Evolutionary conservation across 37 sponge, comb jelly and placozoan species (phyloP).

Genomic region (Dysidea cf. avara): DNA sequence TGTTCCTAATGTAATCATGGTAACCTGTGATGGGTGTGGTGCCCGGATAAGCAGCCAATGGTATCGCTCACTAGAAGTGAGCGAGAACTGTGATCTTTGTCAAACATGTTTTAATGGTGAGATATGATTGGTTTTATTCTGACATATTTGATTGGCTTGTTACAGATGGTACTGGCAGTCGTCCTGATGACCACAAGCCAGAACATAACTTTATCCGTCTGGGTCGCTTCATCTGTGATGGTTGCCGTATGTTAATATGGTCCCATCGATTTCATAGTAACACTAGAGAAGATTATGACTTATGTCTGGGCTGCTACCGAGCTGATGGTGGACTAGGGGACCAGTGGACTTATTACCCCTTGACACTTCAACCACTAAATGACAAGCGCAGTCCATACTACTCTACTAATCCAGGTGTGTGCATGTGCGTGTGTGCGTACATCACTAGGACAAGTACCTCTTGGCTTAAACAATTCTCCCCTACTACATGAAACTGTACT

Average conservation of each 20-base stretch:
- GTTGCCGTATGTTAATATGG: conserved; percentile 49
- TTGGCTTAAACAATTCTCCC: no score
- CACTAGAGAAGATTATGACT: conserved; percentile 42
- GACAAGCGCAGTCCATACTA: conserved; percentile 21
- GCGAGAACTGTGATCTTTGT: conserved; percentile 57
- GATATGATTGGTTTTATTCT: background rate
- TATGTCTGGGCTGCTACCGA: conserved; percentile 76
- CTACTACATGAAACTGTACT: no score
- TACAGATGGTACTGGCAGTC: conserved; percentile 38
- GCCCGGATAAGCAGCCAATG: conserved; percentile 27
- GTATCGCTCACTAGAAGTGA: conserved; percentile 52
- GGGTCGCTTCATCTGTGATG: conserved; percentile 33
- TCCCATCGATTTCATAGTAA: conserved; percentile 61
- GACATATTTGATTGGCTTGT: background rate
- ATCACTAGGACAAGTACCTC: no score
- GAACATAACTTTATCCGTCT: conserved; percentile 44
- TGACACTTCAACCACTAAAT: conserved; percentile 42
- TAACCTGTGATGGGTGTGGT: conserved; percentile 64
- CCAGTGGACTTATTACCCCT: conserved; percentile 54
- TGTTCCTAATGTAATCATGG: background rate
- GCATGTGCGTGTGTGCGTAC: background rate
- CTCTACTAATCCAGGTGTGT: conserved; percentile 24
- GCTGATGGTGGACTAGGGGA: conserved; percentile 58
- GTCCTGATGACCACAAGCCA: conserved; percentile 6
- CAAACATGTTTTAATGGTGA: conserved; percentile 55